These are phyloP conservation scores for Bicyclus anynana DNA, from an alignment of 1,140 invertebrate species.

Conservation along the genomic window DNA sequence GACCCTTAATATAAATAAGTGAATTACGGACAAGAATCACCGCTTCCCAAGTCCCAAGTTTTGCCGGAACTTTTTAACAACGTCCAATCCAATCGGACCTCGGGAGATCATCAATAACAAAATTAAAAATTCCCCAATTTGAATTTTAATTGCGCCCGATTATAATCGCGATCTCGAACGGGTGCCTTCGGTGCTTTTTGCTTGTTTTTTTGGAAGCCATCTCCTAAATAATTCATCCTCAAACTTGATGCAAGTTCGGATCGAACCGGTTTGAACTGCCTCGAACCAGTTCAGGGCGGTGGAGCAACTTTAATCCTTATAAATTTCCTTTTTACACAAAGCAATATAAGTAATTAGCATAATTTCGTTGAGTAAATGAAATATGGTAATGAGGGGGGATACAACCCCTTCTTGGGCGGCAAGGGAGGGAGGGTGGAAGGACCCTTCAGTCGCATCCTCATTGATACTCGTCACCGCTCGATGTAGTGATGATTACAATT, in stretches of 20 bases:
- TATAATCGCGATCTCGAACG: slow-evolving; percentile 66
- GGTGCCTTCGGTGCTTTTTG: slow-evolving; percentile 46
- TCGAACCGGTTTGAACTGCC: slow-evolving; percentile 35
- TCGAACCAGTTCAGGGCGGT: slow-evolving; percentile 36
- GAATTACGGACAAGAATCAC: slow-evolving; percentile 47
- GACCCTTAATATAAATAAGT: slow-evolving; percentile 53
- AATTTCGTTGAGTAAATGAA: slow-evolving; percentile 78
- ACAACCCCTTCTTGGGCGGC: slow-evolving; percentile 59
- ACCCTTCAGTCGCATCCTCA: slow-evolving; percentile 68
- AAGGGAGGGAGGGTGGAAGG: slow-evolving; percentile 34
- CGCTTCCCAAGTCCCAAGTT: slow-evolving; percentile 39
- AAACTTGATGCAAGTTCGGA: slow-evolving; percentile 59
- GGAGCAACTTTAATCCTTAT: slow-evolving; percentile 76
- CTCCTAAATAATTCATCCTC: slow-evolving; percentile 69
- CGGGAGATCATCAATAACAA: slow-evolving; percentile 72
- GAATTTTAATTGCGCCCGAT: slow-evolving; percentile 75
- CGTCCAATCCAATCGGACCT: slow-evolving; percentile 51
- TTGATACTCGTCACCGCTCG: slow-evolving; percentile 67
- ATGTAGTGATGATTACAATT: slow-evolving; percentile 74
- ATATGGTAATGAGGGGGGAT: slow-evolving; percentile 75
- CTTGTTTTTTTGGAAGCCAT: slow-evolving; percentile 45
- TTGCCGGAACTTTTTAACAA: slow-evolving; percentile 61
- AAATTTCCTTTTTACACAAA: slow-evolving; percentile 78
- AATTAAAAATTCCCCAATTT: slow-evolving; percentile 76
- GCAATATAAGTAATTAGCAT: slow-evolving; percentile 78